These are phyloP conservation scores for Melangyna quadrimaculata DNA, from an alignment of 2,888 invertebrate species.

Conservation along the genomic window DNA sequence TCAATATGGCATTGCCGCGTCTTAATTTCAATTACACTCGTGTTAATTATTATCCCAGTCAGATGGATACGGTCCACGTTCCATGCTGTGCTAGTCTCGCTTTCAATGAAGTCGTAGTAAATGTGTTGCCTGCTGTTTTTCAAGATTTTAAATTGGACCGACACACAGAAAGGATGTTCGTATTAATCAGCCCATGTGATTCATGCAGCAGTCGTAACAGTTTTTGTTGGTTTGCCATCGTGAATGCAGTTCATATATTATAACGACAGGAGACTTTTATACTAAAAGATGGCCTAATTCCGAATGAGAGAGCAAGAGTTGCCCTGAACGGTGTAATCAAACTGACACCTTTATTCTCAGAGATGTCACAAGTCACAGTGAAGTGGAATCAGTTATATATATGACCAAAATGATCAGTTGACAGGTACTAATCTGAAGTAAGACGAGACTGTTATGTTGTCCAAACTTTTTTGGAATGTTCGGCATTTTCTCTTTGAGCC, in stretches of 20 bases:
- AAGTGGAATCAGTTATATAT: conserved; percentile 13
- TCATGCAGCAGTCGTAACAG: conserved; percentile 26
- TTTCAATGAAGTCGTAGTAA: conserved; percentile 53
- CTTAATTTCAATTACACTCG: conserved; percentile 58
- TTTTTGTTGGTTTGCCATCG: conserved; percentile 18
- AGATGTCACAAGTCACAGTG: conserved; percentile 27
- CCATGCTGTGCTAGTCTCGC: conserved; percentile 9
- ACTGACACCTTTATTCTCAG: conserved; percentile 53
- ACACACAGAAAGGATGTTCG: conserved; percentile 60
- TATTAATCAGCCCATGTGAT: conserved; percentile 56
- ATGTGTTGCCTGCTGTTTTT: conserved; percentile 34
- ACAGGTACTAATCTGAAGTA: conserved; percentile 40
- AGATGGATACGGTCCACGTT: conserved; percentile 8
- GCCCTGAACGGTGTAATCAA: conserved; percentile 54
- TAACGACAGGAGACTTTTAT: conserved; percentile 31
- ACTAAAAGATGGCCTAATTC: conserved; percentile 56
- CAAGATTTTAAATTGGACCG: conserved; percentile 37
- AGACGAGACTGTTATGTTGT: conserved; percentile 38
- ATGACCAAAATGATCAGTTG: conserved; percentile 24
- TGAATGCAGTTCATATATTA: conserved; percentile 19
- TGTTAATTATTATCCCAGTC: conserved; percentile 64
- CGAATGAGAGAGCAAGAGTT: conserved; percentile 39
- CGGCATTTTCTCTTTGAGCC: conserved; percentile 19
- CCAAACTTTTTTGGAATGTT: neutral
- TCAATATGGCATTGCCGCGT: conserved; percentile 48